Conservation (phyloP, 2,797 vertebrate species). For the Champsocephalus gunnari region DNA sequence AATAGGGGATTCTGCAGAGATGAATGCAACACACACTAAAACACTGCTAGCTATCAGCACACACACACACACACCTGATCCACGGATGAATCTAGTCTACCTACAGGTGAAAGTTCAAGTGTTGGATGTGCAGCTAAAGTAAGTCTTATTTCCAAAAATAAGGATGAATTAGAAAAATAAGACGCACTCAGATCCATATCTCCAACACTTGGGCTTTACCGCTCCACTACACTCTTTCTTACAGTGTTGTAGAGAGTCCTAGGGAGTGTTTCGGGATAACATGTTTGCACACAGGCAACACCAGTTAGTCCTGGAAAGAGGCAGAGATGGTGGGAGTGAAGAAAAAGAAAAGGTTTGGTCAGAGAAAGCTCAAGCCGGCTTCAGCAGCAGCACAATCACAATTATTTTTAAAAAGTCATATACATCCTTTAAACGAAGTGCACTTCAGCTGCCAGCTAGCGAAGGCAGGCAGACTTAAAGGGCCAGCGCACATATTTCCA, state of each 20-base stretch:
- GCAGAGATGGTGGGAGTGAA: conserved; percentile 48
- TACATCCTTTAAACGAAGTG: conserved; percentile 28
- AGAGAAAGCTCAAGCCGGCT: conserved; percentile 23
- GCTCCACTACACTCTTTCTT: conserved; percentile 72
- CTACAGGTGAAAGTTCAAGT: conserved; percentile 32
- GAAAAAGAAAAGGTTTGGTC: conserved; percentile 39
- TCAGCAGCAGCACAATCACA: conserved; percentile 9
- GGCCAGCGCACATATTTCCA: conserved; percentile 47
- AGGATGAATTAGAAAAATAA: neutral
- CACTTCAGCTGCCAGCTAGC: conserved; percentile 45
- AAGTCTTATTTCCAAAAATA: neutral
- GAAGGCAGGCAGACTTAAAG: conserved; percentile 45
- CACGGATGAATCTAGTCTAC: conserved; percentile 22
- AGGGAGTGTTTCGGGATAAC: conserved; percentile 89
- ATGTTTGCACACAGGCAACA: conserved; percentile 91
- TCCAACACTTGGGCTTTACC: conserved; percentile 30
- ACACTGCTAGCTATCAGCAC: conserved; percentile 24
- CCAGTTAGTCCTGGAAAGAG: conserved; percentile 89
- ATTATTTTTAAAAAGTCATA: conserved; percentile 13
- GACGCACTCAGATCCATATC: neutral
- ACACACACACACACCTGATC: conserved; percentile 29
- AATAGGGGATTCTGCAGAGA: neutral
- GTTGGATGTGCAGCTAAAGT: conserved; percentile 9
- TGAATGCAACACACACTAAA: conserved; percentile 9
- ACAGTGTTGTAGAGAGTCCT: conserved; percentile 82